Conservation (phyloP, 2,888 invertebrate genomes). For the Pharmacophagus antenor region DNA sequence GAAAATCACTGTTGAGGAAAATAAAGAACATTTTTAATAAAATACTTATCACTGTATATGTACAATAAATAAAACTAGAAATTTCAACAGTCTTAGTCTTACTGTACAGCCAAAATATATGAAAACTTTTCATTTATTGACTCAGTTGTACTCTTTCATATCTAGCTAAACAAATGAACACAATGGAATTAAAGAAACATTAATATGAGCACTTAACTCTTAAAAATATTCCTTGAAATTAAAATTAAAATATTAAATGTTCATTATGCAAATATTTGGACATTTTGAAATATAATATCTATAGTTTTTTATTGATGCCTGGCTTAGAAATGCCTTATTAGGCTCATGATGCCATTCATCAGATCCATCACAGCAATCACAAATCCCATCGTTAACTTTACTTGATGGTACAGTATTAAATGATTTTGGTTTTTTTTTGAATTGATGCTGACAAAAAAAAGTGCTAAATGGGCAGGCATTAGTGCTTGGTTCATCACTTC, state of each 20-base stretch:
- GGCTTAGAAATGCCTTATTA: conserved; percentile 53
- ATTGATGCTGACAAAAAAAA: conserved; percentile 89
- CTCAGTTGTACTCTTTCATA: not conserved
- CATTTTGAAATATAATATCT: conserved; percentile 61
- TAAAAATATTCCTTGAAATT: too few relatives aligned
- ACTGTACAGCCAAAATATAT: not conserved
- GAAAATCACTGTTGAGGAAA: too few relatives aligned
- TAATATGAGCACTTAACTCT: too few relatives aligned
- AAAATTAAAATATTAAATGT: too few relatives aligned
- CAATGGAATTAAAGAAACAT: not conserved
- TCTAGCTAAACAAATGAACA: not conserved
- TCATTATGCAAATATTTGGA: conserved; percentile 48
- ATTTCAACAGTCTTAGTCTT: conserved; percentile 1
- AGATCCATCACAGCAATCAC: conserved; percentile 96
- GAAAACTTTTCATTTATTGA: not conserved
- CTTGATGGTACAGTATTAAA: conserved; percentile 83
- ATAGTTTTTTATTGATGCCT: conserved; percentile 49
- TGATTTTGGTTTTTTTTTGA: conserved; percentile 54
- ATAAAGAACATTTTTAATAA: not conserved
- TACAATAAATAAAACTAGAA: not conserved
- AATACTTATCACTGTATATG: not conserved
- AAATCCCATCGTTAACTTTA: conserved; percentile 95
- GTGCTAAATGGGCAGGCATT: conserved; percentile 91
- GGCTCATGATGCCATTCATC: conserved; percentile 85
- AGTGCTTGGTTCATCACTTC: conserved; percentile 91